phyloP scores from a whole-genome alignment of 2,797 vertebrate genomes.

The Sardinella longiceps region DNA sequence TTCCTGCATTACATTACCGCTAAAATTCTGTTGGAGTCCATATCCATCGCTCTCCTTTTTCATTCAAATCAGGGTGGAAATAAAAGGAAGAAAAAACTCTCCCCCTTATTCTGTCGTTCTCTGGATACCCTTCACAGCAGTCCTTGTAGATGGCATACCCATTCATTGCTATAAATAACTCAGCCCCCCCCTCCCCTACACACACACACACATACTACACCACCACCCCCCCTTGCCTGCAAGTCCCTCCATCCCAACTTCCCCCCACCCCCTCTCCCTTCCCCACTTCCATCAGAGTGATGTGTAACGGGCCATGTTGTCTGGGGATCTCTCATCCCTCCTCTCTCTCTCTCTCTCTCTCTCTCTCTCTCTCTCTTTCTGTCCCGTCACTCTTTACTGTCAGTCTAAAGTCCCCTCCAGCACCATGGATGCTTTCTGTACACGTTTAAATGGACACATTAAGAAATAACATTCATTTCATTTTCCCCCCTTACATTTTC shows the following conservation, averaged over 20 bases:
- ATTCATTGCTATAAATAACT: conserved; percentile 82
- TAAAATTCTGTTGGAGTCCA: conserved; percentile 32
- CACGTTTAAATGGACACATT: not conserved
- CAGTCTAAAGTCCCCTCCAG: not conserved
- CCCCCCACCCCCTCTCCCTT: conserved; percentile 64
- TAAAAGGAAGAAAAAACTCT: conserved; percentile 41
- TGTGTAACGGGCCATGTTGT: conserved; percentile 61
- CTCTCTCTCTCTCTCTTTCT: not conserved
- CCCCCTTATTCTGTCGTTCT: conserved; percentile 66
- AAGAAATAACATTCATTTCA: not conserved
- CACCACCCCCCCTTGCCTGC: conserved; percentile 56
- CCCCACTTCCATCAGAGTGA: conserved; percentile 58
- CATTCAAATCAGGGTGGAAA: conserved; percentile 62
- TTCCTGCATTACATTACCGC: conserved; percentile 50
- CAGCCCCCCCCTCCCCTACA: conserved; percentile 46
- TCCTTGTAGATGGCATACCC: conserved; percentile 76
- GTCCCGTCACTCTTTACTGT: conserved; percentile 25
- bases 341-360: conserved; percentile 20
- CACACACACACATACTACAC: conserved; percentile 63
- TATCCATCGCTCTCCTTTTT: conserved; percentile 51
- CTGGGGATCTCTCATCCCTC: conserved; percentile 62
- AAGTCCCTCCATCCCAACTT: conserved; percentile 61
- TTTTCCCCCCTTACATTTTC: not conserved
- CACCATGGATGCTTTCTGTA: not conserved
- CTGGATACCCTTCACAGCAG: conserved; percentile 77